Base-by-base conservation (phyloP, 2,888 invertebrate genomes). In the Phortica okadai region DNA sequence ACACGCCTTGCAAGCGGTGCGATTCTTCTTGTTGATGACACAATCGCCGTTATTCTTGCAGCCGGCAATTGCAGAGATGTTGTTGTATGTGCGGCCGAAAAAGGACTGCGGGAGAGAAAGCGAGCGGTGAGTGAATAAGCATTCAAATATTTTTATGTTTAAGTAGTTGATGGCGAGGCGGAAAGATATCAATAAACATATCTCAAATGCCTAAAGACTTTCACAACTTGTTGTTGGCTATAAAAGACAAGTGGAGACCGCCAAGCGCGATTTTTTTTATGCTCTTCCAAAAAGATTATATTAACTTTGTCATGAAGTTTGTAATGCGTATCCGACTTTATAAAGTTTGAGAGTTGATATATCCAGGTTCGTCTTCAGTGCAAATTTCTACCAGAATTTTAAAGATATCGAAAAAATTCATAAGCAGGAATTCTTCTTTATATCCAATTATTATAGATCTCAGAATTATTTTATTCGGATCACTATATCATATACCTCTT, bases 1-100 rank as follows among this genome's bases (percentile, higher is more conserved):
- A 90, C 97, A 97, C 2, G 97, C 96, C 90, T 97, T 97, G 92
- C 97, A 97, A 1, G 97, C 96, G 4, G 97, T 97, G 76, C 97
- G 94, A 92, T 97, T 97, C 92, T 97, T 97, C 92, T 97, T 97
- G 92, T 97, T 97, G 90, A 97, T 97, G 85, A 97, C 95, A 91
- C 97, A 97, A 84, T 95, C 95, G 7, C 96, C 96, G 89, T 96
- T 97, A 93, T 97, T 97, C 92, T 97, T 97, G 93, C 97, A 97
- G 88, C 97, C 97, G 16, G 96, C 95, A 90, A 97, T 96, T 79
- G 96, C 96, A 74, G 95, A 94, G 83, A 96, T 93, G 92, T 97
- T 97, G 94, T 97, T 97, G 94, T 97, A 97, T 11, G 97, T 97
- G 82, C 97, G 93, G 50, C 97, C 97, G 91, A 97, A 97, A 92